Evolutionary conservation across 1,140 invertebrate genomes (phyloP).

Genomic region (Lepidostoma basale): DNA sequence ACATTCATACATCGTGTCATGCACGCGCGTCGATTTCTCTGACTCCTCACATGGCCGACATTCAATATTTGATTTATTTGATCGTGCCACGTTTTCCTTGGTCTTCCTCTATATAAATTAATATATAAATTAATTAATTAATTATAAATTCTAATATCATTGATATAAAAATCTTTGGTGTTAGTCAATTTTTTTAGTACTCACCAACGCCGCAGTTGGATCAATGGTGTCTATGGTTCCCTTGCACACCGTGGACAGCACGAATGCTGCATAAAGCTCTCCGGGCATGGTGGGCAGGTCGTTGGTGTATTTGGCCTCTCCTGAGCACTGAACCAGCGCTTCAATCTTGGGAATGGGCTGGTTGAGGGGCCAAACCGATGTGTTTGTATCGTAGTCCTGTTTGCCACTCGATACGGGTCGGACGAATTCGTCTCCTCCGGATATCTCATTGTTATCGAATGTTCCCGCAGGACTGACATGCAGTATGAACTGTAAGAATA

Average conservation of each 20-base stretch:
- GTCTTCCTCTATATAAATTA: too few species aligned
- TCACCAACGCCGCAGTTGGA: slow-evolving; percentile 65
- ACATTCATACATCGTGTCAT: too few species aligned
- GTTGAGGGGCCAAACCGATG: slow-evolving; percentile 73
- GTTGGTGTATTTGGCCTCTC: slow-evolving; percentile 68
- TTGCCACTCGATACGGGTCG: slow-evolving; percentile 68
- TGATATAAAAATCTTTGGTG: too few species aligned
- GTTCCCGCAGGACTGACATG: background rate
- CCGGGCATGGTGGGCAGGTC: slow-evolving; percentile 63
- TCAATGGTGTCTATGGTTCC: slow-evolving; percentile 64
- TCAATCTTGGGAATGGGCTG: slow-evolving; percentile 76
- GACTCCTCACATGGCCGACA: too few species aligned
- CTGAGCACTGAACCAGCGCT: slow-evolving; percentile 64
- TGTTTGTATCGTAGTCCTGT: slow-evolving; percentile 72
- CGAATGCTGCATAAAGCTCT: slow-evolving; percentile 71
- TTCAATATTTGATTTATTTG: too few species aligned
- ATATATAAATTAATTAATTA: too few species aligned
- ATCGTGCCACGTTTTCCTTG: too few species aligned
- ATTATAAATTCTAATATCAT: too few species aligned
- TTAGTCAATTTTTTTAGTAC: too few species aligned
- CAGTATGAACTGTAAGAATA: too few species aligned
- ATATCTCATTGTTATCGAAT: slow-evolving; percentile 48
- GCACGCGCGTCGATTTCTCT: too few species aligned
- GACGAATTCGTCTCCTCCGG: slow-evolving; percentile 61
- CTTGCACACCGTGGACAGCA: slow-evolving; percentile 55